Percentiles rank a stretch among this genome's conserved stretches.
Evolutionary conservation across 2,113 vertebrate species (phyloP).

Genomic region (Athene cunicularia): DNA sequence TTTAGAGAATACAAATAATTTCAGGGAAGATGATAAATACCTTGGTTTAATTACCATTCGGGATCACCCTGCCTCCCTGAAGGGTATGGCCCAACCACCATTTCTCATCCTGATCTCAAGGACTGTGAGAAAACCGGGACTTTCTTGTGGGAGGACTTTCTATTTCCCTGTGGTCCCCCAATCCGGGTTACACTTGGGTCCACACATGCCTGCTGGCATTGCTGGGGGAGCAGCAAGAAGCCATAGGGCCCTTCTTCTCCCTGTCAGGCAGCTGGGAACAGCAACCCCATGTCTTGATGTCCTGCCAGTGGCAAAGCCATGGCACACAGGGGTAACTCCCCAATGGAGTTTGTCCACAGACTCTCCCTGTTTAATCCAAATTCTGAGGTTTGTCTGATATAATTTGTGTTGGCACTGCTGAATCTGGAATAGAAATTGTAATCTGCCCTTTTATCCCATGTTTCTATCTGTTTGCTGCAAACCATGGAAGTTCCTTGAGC

Average conservation of each 20-base stretch:
- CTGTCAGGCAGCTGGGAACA: neutral
- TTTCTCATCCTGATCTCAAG: neutral
- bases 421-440: neutral
- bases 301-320: fast-evolving
- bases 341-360: neutral
- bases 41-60: fast-evolving
- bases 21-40: neutral
- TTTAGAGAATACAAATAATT: neutral
- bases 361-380: neutral
- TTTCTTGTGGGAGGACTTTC: neutral
- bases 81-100: neutral
- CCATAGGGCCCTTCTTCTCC: neutral
- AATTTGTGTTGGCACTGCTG: neutral
- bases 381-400: neutral
- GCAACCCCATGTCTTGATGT: neutral
- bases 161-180: neutral
- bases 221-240: neutral
- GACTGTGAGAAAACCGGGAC: neutral
- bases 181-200: neutral
- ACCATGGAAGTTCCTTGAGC: neutral
- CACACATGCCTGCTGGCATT: neutral
- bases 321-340: fast-evolving
- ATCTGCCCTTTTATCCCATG: neutral
- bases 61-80: neutral
- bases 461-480: neutral